A percentile compares a stretch with the other conserved stretches of the same genome.
phyloP scores from a whole-genome alignment of 2,888 invertebrate genomes.

The Aphrophora alni region DNA sequence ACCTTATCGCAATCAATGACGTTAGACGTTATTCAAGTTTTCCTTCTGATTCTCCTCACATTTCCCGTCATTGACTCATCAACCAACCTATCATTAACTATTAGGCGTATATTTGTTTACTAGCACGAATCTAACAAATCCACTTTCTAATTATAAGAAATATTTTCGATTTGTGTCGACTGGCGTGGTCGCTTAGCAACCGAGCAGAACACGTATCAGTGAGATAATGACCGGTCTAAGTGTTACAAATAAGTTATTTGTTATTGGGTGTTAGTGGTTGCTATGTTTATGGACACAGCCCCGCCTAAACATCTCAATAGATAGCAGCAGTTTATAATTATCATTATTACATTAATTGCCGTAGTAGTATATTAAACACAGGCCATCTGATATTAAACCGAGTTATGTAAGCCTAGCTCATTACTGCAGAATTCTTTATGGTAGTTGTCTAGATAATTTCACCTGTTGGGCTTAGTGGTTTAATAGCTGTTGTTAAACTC shows the following conservation, averaged over 20 bases:
- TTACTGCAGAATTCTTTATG: not conserved
- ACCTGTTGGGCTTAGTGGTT: not conserved
- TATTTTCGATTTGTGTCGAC: not conserved
- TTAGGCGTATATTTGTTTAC: no score
- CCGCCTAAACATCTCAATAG: conserved; percentile 5
- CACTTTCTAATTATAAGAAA: not conserved
- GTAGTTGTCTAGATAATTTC: not conserved
- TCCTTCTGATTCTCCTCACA: no score
- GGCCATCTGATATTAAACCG: not conserved
- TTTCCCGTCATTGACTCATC: no score
- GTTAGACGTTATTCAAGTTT: no score
- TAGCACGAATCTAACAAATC: no score
- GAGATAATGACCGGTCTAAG: conserved; percentile 9
- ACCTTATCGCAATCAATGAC: no score
- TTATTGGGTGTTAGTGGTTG: not conserved
- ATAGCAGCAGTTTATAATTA: not conserved
- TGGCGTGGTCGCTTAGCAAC: not conserved
- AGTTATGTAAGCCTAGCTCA: not conserved
- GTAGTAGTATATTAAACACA: not conserved
- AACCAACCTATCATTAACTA: no score
- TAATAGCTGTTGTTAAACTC: no score
- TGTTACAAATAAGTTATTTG: conserved; percentile 9
- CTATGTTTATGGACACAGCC: not conserved
- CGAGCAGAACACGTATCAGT: not conserved
- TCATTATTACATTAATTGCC: conserved; percentile 9